Base-by-base conservation (phyloP, 1,140 invertebrate genomes). In the Diabrotica undecimpunctata region DNA sequence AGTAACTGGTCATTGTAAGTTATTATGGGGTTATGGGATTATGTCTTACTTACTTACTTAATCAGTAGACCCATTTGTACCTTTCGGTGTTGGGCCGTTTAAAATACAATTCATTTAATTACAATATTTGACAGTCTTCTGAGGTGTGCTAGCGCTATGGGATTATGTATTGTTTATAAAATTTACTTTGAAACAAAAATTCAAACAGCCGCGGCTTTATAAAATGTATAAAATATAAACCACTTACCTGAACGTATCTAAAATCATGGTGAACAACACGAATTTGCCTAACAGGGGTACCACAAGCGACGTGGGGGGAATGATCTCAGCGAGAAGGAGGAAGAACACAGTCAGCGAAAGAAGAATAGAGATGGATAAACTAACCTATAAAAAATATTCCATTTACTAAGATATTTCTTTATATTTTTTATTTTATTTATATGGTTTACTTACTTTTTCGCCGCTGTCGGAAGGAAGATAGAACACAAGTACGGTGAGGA, bases 321-420 rank as follows among this genome's bases (percentile, higher is more conserved):
- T 98, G 77, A 99, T 97, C 84, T 97, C 95, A 66, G 96, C 95
- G 75, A 99, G 83, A 79, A 99, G 87, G 75, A 99, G 86, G 88
- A 99, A 99, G 89, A 99, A 99, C 85, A 99, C 96, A 82, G 96
- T 98, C 76, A 99, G 87, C 72, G 97, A 99, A 78, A 99, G 92
- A 76, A 99, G 87, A 83, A 99, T 99, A 73, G 95, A 98, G 81
- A 99, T 99, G 75, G 95, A 97, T 72, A 99, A 87, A 78, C 95
- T 97, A 79, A 95, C 90, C 90, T 93, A 80, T 55, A 82, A 78
- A 25, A 54, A 62, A 50, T 9, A 55, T 25, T 11, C n/a, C 13
- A 55, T 7, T 55, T 14, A 25, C 54, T 12, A 25, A 25, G 25
- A 55, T 55, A 10, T 14, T 6, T 52, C 51, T 52, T 8, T 11